These are phyloP conservation scores for Amblyopsis hoosieri DNA, from an alignment of 2,797 vertebrate species.

Conservation along the genomic window DNA sequence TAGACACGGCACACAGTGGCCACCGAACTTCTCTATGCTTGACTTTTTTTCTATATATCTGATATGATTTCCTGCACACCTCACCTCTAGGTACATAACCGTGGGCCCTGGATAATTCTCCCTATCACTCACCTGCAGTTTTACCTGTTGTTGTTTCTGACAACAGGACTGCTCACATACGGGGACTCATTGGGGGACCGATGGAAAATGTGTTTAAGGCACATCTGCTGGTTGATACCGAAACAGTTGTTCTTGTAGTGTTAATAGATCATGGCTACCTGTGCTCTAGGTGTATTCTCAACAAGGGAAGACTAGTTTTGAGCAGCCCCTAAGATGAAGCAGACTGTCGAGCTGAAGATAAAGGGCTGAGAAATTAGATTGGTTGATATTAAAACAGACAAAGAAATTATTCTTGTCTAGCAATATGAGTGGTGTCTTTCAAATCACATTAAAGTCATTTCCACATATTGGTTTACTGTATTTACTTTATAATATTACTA, in stretches of 20 bases:
- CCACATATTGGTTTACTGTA: no score
- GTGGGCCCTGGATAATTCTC: neutral
- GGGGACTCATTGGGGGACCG: neutral
- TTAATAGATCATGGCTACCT: neutral
- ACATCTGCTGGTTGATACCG: neutral
- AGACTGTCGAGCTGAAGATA: no score
- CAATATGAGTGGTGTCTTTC: no score
- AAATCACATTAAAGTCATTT: no score
- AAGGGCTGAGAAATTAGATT: no score
- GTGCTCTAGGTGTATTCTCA: no score
- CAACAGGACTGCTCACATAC: neutral
- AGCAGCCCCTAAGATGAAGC: no score
- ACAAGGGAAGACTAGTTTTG: no score
- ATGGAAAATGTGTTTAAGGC: neutral
- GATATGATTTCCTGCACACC: neutral
- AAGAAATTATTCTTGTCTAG: no score
- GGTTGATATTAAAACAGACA: no score
- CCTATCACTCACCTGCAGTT: neutral
- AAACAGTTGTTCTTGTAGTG: neutral
- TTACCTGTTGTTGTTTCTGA: constrained; percentile 2
- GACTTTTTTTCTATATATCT: constrained; percentile 14
- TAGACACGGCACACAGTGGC: constrained; percentile 32
- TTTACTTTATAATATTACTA: no score
- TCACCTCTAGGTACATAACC: neutral
- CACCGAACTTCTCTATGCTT: constrained; percentile 30